Base-by-base conservation (phyloP, 2,113 vertebrate genomes). In the Caranx ignobilis region DNA sequence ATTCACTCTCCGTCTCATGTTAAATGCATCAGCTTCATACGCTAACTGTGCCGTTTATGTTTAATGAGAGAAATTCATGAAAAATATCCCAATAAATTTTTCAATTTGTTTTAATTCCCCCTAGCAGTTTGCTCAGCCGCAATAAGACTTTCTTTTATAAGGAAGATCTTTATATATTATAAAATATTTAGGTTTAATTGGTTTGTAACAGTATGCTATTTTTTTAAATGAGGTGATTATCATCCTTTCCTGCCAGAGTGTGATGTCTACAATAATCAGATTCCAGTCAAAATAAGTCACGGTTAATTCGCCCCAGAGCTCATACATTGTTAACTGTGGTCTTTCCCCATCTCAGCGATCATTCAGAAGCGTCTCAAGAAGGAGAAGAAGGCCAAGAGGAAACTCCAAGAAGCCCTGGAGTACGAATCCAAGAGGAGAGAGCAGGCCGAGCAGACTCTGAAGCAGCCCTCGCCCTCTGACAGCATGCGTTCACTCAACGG, bases 321-420 rank as follows among this genome's bases (percentile, higher is more conserved):
- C 50, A 85, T 82, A 60, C 62, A 6, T 65, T 62, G 32, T 81
- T 7, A 52, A 52, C 68, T 80, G 39, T 78, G 57, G 26, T 69
- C 66, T 73, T 35, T 71, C 2, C 48, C 19, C 66, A 2, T 39
- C 72, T 61, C 79, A 99, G 98, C 98, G 82, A 99, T 99, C 93
- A 96, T 99, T 94, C 98, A 99, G 94, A 99, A 99, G 84, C 96
- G 98, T 84, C 94, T 99, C 95, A 99, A 99, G 96, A 99, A 99
- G 91, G 98, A 99, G 93, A 99, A 99, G 92, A 99, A 99, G 84
- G 97, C 98, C 59, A 99, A 99, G 94, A 98, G 98, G 96, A 99
- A 99, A 98, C 96, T 99, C 77, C 98, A 99, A 86, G 98, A 99
- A 94, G 98, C 98, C 3, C 96, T 99, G 87, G 98, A 99, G 94